Evolutionary conservation across 2,113 vertebrate species (phyloP).

Genomic region (Zosterops lateralis): DNA sequence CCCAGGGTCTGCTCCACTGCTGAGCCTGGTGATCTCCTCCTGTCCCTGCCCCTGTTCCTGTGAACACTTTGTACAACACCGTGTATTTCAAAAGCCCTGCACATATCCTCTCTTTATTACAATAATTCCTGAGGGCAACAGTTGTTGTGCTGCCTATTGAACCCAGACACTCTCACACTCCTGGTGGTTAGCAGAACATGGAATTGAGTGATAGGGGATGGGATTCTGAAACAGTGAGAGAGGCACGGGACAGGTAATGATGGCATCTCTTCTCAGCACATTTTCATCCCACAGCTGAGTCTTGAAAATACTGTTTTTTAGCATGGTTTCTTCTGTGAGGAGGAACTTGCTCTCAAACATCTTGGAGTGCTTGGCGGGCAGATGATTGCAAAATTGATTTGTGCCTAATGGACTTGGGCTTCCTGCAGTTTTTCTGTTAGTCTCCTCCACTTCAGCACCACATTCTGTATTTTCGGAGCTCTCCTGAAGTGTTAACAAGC

Average conservation of each 20-base stretch:
- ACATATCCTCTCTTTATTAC: background rate
- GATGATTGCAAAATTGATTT: constrained; percentile 52
- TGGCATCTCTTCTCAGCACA: background rate
- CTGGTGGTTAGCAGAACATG: background rate
- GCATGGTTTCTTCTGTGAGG: background rate
- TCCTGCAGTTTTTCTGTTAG: constrained; percentile 9
- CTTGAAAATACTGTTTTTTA: constrained; percentile 30
- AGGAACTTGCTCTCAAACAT: constrained; percentile 18
- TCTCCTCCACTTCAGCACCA: background rate
- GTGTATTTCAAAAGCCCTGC: background rate
- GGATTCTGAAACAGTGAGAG: background rate
- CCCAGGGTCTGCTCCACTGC: background rate
- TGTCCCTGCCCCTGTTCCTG: background rate
- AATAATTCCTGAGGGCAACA: background rate
- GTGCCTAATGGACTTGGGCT: constrained; percentile 26
- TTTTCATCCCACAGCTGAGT: constrained; percentile 16
- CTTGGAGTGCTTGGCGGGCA: background rate
- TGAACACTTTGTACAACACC: too few relatives aligned
- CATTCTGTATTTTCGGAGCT: background rate
- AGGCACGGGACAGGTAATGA: background rate
- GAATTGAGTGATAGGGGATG: too few relatives aligned
- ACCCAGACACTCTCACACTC: background rate
- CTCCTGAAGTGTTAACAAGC: constrained; percentile 15
- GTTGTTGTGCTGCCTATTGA: background rate
- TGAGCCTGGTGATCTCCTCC: background rate